Evolutionary conservation across 2,797 vertebrate genomes (phyloP).

Genomic region (Phaenicophaeus curvirostris): DNA sequence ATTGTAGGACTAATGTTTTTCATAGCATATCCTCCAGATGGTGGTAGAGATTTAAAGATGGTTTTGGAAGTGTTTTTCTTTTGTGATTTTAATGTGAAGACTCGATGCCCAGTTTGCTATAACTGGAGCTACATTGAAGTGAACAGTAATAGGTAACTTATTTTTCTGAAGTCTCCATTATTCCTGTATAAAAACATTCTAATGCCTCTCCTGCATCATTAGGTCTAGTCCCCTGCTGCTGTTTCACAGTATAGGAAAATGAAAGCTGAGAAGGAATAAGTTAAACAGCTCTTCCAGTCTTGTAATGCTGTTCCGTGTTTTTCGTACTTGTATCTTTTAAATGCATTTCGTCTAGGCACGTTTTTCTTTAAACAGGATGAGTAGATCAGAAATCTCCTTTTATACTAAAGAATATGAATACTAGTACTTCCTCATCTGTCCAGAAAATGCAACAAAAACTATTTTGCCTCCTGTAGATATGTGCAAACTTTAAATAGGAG

Average conservation of each 20-base stretch:
- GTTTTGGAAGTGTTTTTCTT: not conserved
- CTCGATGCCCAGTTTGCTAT: not conserved
- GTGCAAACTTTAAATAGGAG: not conserved
- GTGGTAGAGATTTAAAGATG: slow-evolving; percentile 56
- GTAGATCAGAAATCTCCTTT: not conserved
- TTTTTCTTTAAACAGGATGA: not conserved
- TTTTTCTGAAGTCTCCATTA: not conserved
- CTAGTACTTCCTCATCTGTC: not conserved
- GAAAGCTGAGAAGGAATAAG: not conserved
- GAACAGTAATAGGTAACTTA: not conserved
- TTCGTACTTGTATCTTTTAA: fast-evolving
- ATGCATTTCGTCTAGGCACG: not conserved
- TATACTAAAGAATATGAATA: not conserved
- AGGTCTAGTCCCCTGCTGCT: not conserved
- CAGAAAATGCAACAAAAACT: not conserved
- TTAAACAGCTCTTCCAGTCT: not conserved
- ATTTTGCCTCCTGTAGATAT: not conserved
- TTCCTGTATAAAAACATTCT: not conserved
- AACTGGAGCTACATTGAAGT: not conserved
- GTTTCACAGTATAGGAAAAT: not conserved
- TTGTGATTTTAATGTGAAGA: not conserved
- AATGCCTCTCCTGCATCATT: not conserved
- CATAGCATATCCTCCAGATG: slow-evolving; percentile 59
- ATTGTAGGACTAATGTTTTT: not conserved
- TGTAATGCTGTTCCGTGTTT: not conserved